phyloP scores from a whole-genome alignment of 2,888 invertebrate genomes.

The Conus canariensis region DNA sequence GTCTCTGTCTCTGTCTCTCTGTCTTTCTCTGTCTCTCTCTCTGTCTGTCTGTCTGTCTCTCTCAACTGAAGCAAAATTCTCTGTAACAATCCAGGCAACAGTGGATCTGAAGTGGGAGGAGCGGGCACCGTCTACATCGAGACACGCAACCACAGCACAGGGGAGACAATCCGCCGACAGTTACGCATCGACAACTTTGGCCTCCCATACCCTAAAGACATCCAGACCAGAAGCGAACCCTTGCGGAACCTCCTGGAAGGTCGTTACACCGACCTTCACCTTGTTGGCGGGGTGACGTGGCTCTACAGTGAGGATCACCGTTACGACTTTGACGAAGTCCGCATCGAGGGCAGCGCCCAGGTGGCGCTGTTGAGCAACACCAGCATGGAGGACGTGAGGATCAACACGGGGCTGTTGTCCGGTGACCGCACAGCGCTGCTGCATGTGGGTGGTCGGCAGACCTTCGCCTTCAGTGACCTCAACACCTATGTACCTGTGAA shows the following conservation, averaged over 20 bases:
- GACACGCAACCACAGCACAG: constrained; percentile 43
- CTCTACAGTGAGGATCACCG: constrained; percentile 52
- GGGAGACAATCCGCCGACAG: constrained; percentile 48
- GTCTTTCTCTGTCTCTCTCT: background rate
- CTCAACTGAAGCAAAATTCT: background rate
- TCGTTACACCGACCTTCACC: constrained; percentile 56
- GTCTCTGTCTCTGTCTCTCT: no score
- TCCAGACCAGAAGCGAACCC: constrained; percentile 43
- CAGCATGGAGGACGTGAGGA: constrained; percentile 47
- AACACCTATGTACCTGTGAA: constrained; percentile 66
- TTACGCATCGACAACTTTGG: constrained; percentile 63
- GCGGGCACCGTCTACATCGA: constrained; percentile 66
- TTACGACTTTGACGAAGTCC: constrained; percentile 58
- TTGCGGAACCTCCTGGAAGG: constrained; percentile 61
- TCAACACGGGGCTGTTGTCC: constrained; percentile 52
- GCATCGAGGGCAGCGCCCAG: constrained; percentile 65
- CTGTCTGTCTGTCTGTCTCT: background rate
- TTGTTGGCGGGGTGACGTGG: constrained; percentile 66
- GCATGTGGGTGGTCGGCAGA: constrained; percentile 62
- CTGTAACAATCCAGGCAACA: constrained; percentile 21
- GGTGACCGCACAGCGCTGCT: constrained; percentile 66
- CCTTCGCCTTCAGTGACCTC: constrained; percentile 58
- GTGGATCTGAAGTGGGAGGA: constrained; percentile 60
- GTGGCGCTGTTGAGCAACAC: constrained; percentile 63
- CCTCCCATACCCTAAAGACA: constrained; percentile 58